phyloP scores from a whole-genome alignment of 2,113 vertebrate species.

The Anguilla japonica region DNA sequence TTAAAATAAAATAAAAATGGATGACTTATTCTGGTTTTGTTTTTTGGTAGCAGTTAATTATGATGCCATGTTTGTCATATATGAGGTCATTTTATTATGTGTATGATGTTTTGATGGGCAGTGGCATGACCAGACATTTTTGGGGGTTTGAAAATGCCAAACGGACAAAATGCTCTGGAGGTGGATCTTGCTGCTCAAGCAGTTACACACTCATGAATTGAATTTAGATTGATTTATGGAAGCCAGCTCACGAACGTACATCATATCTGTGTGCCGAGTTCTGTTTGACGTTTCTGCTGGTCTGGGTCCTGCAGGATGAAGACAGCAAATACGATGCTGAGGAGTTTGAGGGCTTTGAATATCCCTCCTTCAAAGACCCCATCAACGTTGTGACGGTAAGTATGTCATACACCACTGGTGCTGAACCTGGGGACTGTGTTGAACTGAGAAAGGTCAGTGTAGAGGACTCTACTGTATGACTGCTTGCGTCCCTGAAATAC shows the following conservation, averaged over 20 bases:
- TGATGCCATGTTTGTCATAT: too few relatives aligned
- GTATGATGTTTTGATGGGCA: too few relatives aligned
- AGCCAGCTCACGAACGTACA: too few relatives aligned
- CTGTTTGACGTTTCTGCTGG: neutral
- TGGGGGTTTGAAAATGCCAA: too few relatives aligned
- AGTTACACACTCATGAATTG: neutral
- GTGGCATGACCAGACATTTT: too few relatives aligned
- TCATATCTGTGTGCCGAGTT: neutral
- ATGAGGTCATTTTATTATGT: too few relatives aligned
- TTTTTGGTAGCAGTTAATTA: too few relatives aligned
- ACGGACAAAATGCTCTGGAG: neutral
- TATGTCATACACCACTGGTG: constrained; percentile 16
- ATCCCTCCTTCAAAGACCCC: constrained; percentile 79
- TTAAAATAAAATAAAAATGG: neutral
- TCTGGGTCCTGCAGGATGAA: constrained; percentile 76
- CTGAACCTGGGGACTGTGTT: neutral
- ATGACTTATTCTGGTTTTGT: neutral
- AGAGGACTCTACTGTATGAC: neutral
- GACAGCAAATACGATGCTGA: constrained; percentile 93
- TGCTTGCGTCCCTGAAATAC: neutral
- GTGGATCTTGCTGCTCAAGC: neutral
- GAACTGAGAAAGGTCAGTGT: neutral
- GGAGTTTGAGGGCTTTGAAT: constrained; percentile 93
- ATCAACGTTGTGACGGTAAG: constrained; percentile 91
- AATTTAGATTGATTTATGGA: too few relatives aligned